Conservation (phyloP, 2,888 invertebrate genomes). For the Congeria kusceri region DNA sequence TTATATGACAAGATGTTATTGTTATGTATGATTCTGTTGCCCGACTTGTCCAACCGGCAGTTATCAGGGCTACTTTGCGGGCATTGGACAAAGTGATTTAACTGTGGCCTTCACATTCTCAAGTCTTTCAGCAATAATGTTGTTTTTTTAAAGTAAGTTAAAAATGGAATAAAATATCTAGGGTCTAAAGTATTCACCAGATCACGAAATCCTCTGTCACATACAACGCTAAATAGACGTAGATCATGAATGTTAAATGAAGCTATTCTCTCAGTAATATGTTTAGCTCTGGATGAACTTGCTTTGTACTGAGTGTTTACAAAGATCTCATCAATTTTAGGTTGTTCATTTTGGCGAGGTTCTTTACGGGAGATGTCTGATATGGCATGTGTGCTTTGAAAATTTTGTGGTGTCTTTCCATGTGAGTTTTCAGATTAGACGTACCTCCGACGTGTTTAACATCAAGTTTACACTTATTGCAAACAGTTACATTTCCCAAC, state of each 20-base stretch:
- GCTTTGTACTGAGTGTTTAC: not conserved
- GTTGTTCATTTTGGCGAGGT: not conserved
- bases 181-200: constrained; percentile 15
- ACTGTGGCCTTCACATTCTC: constrained; percentile 5
- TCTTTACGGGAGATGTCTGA: not conserved
- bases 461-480: too few species aligned
- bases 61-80: constrained; percentile 18
- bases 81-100: constrained; percentile 19
- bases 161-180: not conserved
- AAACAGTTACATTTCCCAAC: too few species aligned
- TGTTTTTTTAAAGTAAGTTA: constrained; percentile 20
- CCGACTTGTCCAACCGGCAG: constrained; percentile 33
- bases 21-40: constrained; percentile 39
- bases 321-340: constrained; percentile 3
- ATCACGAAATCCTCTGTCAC: not conserved
- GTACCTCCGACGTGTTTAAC: too few species aligned
- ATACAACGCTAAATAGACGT: constrained; percentile 11
- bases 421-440: not conserved
- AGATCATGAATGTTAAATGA: constrained; percentile 12
- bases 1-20: constrained; percentile 35
- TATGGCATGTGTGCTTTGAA: not conserved
- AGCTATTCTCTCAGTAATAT: not conserved
- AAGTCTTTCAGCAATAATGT: constrained; percentile 23
- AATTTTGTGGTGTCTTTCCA: not conserved
- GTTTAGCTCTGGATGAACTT: not conserved